Percentiles rank a stretch among this genome's conserved stretches.
These are phyloP conservation scores for Tetramorium bicarinatum DNA, from an alignment of 2,888 invertebrate genomes.

Conservation along the genomic window DNA sequence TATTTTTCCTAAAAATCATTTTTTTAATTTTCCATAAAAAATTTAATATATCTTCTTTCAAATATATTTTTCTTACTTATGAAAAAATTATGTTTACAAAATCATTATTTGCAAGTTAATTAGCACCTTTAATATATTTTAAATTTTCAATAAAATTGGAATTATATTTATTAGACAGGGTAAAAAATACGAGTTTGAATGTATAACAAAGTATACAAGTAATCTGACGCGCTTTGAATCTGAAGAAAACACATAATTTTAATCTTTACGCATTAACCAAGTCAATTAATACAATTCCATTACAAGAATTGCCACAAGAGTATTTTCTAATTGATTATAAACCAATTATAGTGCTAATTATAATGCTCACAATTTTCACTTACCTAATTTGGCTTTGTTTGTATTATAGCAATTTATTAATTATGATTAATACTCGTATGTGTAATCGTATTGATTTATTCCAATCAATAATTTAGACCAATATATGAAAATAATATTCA, in stretches of 20 bases:
- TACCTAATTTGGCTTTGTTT: not conserved
- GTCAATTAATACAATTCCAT: slow-evolving; percentile 24
- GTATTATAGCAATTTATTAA: not conserved
- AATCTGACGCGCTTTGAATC: slow-evolving; percentile 13
- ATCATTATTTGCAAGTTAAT: not conserved
- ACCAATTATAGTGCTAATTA: slow-evolving; percentile 19
- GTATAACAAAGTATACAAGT: not conserved
- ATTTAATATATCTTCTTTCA: slow-evolving; percentile 4
- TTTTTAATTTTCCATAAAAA: not conserved
- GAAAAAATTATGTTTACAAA: slow-evolving; percentile 19
- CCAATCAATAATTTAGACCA: not conserved
- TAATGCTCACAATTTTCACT: not conserved
- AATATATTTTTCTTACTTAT: not conserved
- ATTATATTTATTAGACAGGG: slow-evolving; percentile 8
- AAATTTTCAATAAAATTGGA: slow-evolving; percentile 29
- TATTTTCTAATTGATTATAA: slow-evolving; percentile 59
- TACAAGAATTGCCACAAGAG: slow-evolving; percentile 29
- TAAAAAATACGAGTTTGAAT: slow-evolving; percentile 23
- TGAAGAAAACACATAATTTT: not conserved
- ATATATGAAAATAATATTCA: slow-evolving; percentile 13
- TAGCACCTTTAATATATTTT: not conserved
- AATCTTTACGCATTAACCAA: slow-evolving; percentile 20
- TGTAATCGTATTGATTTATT: slow-evolving; percentile 19
- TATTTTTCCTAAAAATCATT: not conserved
- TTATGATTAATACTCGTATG: not conserved